Percentiles rank a stretch among this genome's conserved stretches.
Evolutionary conservation across 2,888 invertebrate genomes (phyloP).

Genomic region (Sinhomidia bicolor): DNA sequence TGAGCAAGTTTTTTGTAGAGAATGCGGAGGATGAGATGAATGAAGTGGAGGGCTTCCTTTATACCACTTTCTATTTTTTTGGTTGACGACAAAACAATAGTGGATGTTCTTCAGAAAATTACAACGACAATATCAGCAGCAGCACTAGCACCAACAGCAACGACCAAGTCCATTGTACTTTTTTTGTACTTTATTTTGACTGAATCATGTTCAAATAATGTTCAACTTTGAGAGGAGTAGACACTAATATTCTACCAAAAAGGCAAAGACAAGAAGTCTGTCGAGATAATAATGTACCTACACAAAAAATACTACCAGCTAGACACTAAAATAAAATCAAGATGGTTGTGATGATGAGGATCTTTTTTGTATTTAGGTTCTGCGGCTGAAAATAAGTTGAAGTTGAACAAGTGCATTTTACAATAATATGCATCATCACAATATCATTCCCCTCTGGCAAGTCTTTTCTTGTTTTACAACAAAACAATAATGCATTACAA

Average conservation of each 20-base stretch:
- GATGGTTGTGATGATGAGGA: background rate
- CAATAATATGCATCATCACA: background rate
- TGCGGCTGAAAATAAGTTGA: background rate
- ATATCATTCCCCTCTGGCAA: background rate
- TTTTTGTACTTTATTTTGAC: background rate
- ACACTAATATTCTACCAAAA: slow-evolving; percentile 9
- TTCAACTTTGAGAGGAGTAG: background rate
- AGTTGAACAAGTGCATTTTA: background rate
- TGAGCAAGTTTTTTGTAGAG: slow-evolving; percentile 15
- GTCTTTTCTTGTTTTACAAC: background rate
- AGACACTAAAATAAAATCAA: background rate
- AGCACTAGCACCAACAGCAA: background rate
- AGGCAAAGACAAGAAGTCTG: slow-evolving; percentile 21
- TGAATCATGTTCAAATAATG: background rate
- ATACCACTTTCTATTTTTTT: slow-evolving; percentile 9
- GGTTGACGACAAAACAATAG: background rate
- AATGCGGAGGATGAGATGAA: background rate
- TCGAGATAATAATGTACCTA: slow-evolving; percentile 13
- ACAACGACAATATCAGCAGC: background rate
- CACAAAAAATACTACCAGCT: background rate
- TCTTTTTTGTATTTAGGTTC: background rate
- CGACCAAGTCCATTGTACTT: slow-evolving; percentile 15
- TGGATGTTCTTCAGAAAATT: background rate
- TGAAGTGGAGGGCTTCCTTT: slow-evolving; percentile 4
- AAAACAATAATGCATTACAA: background rate